Conservation (phyloP, 2,113 vertebrate species). For the Mixornis gularis region DNA sequence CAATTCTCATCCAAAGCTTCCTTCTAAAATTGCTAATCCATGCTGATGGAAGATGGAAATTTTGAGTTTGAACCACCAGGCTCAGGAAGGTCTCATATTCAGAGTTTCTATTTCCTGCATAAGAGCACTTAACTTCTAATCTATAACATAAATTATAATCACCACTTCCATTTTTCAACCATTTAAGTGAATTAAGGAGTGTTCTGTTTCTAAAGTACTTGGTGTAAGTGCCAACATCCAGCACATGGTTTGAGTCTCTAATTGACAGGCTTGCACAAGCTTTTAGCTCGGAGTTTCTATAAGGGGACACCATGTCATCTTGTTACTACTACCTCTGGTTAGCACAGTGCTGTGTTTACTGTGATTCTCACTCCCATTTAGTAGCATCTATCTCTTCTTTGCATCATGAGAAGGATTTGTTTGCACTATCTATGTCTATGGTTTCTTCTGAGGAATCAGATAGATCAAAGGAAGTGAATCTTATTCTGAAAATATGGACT, state of each 20-base stretch:
- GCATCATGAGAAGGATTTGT: not conserved
- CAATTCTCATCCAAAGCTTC: not conserved
- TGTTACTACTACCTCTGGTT: not conserved
- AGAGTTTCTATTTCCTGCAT: not conserved
- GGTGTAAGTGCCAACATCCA: not conserved
- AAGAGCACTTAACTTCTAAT: not conserved
- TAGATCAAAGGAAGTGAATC: not conserved
- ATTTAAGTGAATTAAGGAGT: not conserved
- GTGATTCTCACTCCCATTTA: not conserved
- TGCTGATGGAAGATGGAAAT: not conserved
- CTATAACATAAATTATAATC: not conserved
- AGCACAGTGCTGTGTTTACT: not conserved
- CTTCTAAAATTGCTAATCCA: not conserved
- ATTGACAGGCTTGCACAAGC: not conserved
- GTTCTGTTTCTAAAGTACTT: not conserved
- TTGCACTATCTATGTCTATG: not conserved
- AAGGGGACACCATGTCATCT: not conserved
- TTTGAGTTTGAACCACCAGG: not conserved
- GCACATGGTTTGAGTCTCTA: not conserved
- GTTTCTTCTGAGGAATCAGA: not conserved
- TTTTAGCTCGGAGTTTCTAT: not conserved
- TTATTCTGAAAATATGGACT: not conserved
- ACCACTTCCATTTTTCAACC: not conserved
- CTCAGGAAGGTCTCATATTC: not conserved
- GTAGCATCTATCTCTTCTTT: not conserved